Percentiles rank a stretch among this genome's conserved stretches.
These are phyloP conservation scores for Eugnorisma glareosa DNA, from an alignment of 2,888 invertebrate genomes.

Conservation along the genomic window DNA sequence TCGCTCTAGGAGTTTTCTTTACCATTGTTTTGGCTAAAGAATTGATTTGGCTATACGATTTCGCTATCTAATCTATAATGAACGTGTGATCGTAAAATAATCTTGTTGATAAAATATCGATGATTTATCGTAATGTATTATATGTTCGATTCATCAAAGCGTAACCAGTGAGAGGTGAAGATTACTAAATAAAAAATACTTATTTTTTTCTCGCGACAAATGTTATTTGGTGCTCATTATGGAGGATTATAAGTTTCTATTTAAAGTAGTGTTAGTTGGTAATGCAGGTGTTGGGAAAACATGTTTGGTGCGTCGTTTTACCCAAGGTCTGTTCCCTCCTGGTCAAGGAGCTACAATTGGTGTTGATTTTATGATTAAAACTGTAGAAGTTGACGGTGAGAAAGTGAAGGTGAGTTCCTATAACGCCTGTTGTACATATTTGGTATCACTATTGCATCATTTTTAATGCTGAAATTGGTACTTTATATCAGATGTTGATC, in stretches of 20 bases:
- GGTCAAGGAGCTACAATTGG: slow-evolving; percentile 99
- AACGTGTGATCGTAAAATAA: slow-evolving; percentile 80
- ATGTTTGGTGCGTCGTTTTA: slow-evolving; percentile 98
- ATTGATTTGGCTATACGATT: slow-evolving; percentile 66
- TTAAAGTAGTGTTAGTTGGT: slow-evolving; percentile 99
- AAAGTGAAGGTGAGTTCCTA: slow-evolving; percentile 95
- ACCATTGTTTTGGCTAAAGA: slow-evolving; percentile 72
- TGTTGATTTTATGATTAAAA: slow-evolving; percentile 99
- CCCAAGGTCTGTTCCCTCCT: slow-evolving; percentile 99
- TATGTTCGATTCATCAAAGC: slow-evolving; percentile 81
- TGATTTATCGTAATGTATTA: slow-evolving; percentile 76
- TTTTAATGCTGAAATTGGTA: slow-evolving; percentile 30
- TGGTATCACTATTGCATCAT: slow-evolving; percentile 75
- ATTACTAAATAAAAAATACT: slow-evolving; percentile 64
- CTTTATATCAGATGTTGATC: not conserved
- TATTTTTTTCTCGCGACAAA: slow-evolving; percentile 75
- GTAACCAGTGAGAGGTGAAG: slow-evolving; percentile 80
- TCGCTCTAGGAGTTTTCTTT: slow-evolving; percentile 63
- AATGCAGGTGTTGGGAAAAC: slow-evolving; percentile 99
- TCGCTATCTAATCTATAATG: slow-evolving; percentile 80
- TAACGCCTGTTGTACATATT: slow-evolving; percentile 65
- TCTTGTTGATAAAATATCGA: slow-evolving; percentile 75
- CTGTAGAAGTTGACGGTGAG: slow-evolving; percentile 98
- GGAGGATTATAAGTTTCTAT: slow-evolving; percentile 99
- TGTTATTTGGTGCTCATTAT: slow-evolving; percentile 90